phyloP scores from a whole-genome alignment of 1,140 invertebrate genomes.

The Caenorhabditis latens region DNA sequence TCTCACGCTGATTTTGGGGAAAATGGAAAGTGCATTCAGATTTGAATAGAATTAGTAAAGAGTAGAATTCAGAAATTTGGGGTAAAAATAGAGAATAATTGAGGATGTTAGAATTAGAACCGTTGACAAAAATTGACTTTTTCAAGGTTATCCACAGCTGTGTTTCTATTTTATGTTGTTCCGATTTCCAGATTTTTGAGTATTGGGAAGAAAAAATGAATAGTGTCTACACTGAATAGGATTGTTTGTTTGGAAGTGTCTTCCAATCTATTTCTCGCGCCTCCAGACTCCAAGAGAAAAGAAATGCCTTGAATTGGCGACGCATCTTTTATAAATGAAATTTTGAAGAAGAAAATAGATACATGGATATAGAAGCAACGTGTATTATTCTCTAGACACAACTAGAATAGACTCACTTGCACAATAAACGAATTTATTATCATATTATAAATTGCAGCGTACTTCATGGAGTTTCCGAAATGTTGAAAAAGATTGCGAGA shows the following conservation, averaged over 20 bases:
- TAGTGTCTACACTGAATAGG: neutral
- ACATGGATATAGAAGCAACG: neutral
- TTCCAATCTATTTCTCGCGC: constrained; percentile 1
- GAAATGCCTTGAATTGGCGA: constrained; percentile 17
- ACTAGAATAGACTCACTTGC: neutral
- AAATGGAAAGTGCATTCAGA: neutral
- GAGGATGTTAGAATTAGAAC: neutral
- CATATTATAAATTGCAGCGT: neutral
- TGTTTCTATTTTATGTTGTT: too few species aligned
- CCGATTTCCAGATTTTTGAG: too few species aligned
- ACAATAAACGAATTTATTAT: neutral
- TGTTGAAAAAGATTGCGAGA: constrained; percentile 52
- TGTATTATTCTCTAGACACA: neutral
- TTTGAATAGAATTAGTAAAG: constrained; percentile 3
- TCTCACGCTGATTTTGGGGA: constrained; percentile 49
- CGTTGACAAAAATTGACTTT: too few species aligned
- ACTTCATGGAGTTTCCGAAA: constrained; percentile 42
- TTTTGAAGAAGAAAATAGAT: constrained; percentile 50
- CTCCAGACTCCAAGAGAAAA: neutral
- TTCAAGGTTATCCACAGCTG: too few species aligned
- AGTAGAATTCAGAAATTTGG: neutral
- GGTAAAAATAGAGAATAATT: neutral
- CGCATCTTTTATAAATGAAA: constrained; percentile 53
- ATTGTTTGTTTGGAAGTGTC: constrained; percentile 33
- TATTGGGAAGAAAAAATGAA: neutral